Percentiles rank a stretch among this genome's conserved stretches.
Conservation (phyloP, 1,140 invertebrate species). For the Zeugodacus cucurbitae region DNA sequence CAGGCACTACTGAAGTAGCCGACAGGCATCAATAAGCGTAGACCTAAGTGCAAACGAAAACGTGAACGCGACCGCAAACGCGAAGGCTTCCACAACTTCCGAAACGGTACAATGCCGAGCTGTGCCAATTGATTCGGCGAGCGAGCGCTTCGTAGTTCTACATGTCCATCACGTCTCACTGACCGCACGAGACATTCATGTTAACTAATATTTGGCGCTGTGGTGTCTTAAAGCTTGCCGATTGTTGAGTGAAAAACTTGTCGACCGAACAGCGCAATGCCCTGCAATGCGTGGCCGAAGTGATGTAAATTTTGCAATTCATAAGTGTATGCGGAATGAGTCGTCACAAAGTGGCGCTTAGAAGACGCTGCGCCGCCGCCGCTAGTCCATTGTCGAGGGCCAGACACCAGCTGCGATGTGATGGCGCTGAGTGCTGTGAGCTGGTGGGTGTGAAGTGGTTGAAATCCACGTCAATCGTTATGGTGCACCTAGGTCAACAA, state of each 20-base stretch:
- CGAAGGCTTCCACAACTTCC: conserved; percentile 17
- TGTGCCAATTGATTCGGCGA: neutral
- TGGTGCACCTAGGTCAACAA: neutral
- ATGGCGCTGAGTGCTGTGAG: neutral
- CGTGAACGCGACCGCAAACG: neutral
- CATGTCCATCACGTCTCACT: conserved; percentile 46
- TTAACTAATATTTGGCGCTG: conserved; percentile 45
- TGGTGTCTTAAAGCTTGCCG: conserved; percentile 10
- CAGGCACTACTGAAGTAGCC: conserved; percentile 20
- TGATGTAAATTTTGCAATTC: conserved; percentile 35
- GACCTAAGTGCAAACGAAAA: conserved; percentile 7
- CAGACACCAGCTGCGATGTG: neutral
- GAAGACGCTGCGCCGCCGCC: neutral
- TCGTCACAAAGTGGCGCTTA: conserved; percentile 32
- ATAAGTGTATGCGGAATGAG: conserved; percentile 23
- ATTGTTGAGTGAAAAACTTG: neutral
- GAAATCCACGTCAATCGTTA: neutral
- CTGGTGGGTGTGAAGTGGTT: neutral
- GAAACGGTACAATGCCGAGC: conserved; percentile 11
- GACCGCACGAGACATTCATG: conserved; percentile 45
- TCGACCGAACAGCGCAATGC: neutral
- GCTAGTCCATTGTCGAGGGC: neutral
- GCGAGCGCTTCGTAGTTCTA: conserved; percentile 17
- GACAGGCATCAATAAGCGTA: neutral
- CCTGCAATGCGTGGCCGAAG: neutral